Base-by-base conservation (phyloP, 2,888 invertebrate genomes). In the Agrochola circellaris region DNA sequence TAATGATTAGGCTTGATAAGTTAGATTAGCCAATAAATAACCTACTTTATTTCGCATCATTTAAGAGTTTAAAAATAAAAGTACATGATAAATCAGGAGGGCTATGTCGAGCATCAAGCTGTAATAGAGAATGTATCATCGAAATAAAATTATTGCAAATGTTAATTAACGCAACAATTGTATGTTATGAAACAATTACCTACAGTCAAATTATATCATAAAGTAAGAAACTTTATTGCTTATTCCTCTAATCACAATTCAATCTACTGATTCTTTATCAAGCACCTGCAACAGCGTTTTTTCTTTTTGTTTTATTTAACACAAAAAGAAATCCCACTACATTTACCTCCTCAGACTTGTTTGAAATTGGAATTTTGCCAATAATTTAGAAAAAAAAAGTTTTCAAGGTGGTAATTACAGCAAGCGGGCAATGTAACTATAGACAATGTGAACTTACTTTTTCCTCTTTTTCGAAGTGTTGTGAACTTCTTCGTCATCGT, bases 401-500 rank as follows among this genome's bases (percentile, higher is more conserved):
- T 62, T 15, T 60, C 61, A 42, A 68, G 13, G 70, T 48, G 60
- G 42, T 60, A 45, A 60, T 78, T 68, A 73, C 42, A 61, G 67
- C 42, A 42, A 70, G 30, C 26, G 7, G 2, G 51, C 58, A 23
- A 82, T 70, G 20, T 73, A 77, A 81, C 66, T 62, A 58, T 17
- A 78, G 60, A 65, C 67, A 61, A 75, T 78, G 20, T 68, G 0
- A 30, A 91, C 93, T 90, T 89, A 96, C 96, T 93, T 95, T 90
- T 93, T 95, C 74, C 96, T 91, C 82, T 95, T 95, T 82, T 95
- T 96, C 5, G 93, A 89, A 73, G 91, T 89, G 83, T 93, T 92
- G 77, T 94, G 94, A 58, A 93, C 80, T 65, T 96, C 96, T 11
- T 96, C 95, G 1, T 96, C 96, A 0, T 97, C 97, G 61, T 96